phyloP scores from a whole-genome alignment of 2,888 invertebrate species.

The Cenopis cana region DNA sequence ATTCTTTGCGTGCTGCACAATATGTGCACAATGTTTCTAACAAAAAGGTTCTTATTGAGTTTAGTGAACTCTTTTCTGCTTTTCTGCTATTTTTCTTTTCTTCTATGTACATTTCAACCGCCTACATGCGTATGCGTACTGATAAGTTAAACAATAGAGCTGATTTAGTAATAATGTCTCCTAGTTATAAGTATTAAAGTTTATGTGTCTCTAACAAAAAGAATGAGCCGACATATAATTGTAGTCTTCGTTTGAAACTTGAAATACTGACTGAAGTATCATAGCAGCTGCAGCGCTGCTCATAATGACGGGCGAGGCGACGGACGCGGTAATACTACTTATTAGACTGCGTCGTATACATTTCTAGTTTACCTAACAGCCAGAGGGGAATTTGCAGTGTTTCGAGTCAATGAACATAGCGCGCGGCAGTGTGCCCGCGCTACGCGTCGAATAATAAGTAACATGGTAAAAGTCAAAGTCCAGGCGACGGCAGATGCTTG shows the following conservation, averaged over 20 bases:
- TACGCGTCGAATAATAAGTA: slow-evolving; percentile 61
- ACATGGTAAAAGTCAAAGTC: slow-evolving; percentile 68
- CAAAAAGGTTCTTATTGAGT: slow-evolving; percentile 49
- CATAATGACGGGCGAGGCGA: slow-evolving; percentile 56
- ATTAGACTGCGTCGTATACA: slow-evolving; percentile 57
- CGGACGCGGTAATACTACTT: slow-evolving; percentile 56
- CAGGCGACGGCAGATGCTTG: slow-evolving; percentile 77
- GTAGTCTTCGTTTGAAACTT: slow-evolving; percentile 56
- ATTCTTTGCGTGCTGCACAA: slow-evolving; percentile 59
- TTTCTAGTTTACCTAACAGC: slow-evolving; percentile 61
- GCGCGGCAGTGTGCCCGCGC: slow-evolving; percentile 51
- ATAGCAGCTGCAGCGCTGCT: slow-evolving; percentile 62
- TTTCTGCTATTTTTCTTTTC: not conserved
- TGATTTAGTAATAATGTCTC: not conserved
- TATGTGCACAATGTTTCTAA: slow-evolving; percentile 50
- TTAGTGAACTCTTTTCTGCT: slow-evolving; percentile 41
- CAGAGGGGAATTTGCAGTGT: slow-evolving; percentile 55
- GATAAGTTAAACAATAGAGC: slow-evolving; percentile 6
- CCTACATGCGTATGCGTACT: not conserved
- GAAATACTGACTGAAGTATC: slow-evolving; percentile 61
- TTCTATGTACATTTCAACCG: not conserved
- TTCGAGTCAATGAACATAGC: slow-evolving; percentile 55
- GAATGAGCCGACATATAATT: slow-evolving; percentile 26
- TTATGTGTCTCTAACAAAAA: slow-evolving; percentile 15
- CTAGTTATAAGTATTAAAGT: slow-evolving; percentile 3